phyloP scores from a whole-genome alignment of 2,888 invertebrate genomes.

The Cryptocheilus praepositus region DNA sequence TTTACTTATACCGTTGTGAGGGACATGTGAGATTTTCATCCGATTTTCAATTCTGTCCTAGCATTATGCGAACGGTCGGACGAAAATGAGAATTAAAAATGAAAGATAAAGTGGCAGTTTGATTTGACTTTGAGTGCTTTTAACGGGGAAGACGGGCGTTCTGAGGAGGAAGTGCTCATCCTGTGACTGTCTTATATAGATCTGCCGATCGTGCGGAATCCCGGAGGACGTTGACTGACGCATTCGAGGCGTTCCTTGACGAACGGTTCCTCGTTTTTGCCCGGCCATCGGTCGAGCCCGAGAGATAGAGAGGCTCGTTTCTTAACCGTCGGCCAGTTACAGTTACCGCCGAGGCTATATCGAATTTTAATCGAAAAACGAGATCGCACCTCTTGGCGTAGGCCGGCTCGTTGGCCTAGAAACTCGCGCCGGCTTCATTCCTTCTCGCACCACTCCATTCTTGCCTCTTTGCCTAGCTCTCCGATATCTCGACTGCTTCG shows the following conservation, averaged over 20 bases:
- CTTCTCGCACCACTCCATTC: neutral
- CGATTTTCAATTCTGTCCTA: too few species aligned
- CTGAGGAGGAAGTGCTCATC: too few species aligned
- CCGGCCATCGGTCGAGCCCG: neutral
- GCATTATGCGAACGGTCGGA: too few species aligned
- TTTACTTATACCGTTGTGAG: too few species aligned
- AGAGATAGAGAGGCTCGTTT: conserved; percentile 1
- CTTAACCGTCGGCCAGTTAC: conserved; percentile 34
- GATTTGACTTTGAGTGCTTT: too few species aligned
- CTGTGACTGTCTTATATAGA: too few species aligned
- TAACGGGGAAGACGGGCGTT: too few species aligned
- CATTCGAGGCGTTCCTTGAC: conserved; percentile 24
- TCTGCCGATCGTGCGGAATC: too few species aligned
- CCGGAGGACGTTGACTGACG: conserved; percentile 20
- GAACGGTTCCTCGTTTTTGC: conserved; percentile 43
- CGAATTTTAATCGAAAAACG: conserved; percentile 57
- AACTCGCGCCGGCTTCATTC: conserved; percentile 21
- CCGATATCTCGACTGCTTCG: too few species aligned
- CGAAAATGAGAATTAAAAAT: too few species aligned
- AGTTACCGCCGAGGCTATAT: conserved; percentile 44
- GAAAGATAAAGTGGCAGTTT: too few species aligned
- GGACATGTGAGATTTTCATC: too few species aligned
- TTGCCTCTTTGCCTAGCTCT: neutral
- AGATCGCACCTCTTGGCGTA: conserved; percentile 49
- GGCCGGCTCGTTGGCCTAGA: conserved; percentile 52